Evolutionary conservation across 2,797 vertebrate species (phyloP), one percentile per base, ranked within the genome.

Genomic region (Mormyrops boulengeri): DNA sequence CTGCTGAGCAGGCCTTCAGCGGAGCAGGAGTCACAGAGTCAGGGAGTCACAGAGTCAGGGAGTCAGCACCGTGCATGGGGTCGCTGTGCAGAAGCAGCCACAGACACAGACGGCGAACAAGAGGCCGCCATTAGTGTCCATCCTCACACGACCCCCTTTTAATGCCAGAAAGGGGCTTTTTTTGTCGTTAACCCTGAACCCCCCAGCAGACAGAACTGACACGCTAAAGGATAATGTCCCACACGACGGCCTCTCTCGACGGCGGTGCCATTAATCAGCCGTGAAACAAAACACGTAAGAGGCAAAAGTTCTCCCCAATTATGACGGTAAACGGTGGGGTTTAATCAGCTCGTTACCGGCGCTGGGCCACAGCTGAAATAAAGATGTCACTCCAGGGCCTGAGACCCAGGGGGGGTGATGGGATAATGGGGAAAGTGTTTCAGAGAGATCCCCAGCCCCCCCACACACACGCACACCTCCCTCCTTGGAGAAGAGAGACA

Each of bases 31-130:
- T 77, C 44, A 62, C 12, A 38, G 66, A 73, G 66, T 73, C 66
- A 69, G 26, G 26, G 66, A 69, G 66, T 34, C 66, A 34, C 11
- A 14, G 30, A 73, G 66, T 38, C 66, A 38, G 30, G 22, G 60
- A 66, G 60, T 66, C 90, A 9, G 87, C 47, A 90, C 91, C 93
- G 93, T 91, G 90, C 53, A 89, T 93, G 95, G 93, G 95, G 96
- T 96, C 95, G 93, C 90, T 91, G 90, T 88, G 92, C 92, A 91
- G 52, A 14, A 89, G 0, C 2, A 92, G 93, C 92, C 94, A 93
- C 93, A 94, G 95, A 94, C 92, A 73, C 93, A n/a, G 41, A 90
- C 38, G 38, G 88, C 89, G 90, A 91, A 91, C 89, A 85, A 91
- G 88, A 90, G 69, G 89, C 77, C 55, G 90, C 82, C 88, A 92